Evolutionary conservation across 2,888 invertebrate species (phyloP).

Genomic region (Pristionchus japonicus): DNA sequence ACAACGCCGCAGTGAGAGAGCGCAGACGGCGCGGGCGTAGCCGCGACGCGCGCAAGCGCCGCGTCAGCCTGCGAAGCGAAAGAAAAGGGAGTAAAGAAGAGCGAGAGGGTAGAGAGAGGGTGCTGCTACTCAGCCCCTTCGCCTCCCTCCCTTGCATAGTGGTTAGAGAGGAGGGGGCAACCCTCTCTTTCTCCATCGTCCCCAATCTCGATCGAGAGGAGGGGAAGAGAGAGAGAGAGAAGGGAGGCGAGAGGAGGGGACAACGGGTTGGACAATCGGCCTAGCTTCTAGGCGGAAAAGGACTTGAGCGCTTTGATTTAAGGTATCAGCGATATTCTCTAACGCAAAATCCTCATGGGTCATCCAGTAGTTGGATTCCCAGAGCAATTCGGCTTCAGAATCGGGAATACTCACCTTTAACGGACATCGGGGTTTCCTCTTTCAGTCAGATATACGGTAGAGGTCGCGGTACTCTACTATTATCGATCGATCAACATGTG

Average conservation of each 20-base stretch:
- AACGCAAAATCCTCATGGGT: too few species aligned
- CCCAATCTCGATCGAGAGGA: constrained; percentile 9
- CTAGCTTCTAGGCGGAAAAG: not conserved
- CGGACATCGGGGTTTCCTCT: too few species aligned
- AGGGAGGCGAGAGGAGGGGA: not conserved
- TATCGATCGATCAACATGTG: not conserved
- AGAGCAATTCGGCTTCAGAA: too few species aligned
- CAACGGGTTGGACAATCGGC: not conserved
- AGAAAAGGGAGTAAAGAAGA: constrained; percentile 35
- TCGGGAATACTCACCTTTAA: too few species aligned
- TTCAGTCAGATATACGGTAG: too few species aligned
- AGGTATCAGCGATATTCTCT: too few species aligned
- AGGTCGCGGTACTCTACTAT: not conserved
- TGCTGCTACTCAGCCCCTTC: constrained; percentile 3
- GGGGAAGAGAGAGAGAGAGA: not conserved
- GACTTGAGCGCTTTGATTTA: too few species aligned
- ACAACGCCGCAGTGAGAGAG: not conserved
- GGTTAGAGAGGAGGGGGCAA: constrained; percentile 8
- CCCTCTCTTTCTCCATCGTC: not conserved
- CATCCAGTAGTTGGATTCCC: too few species aligned
- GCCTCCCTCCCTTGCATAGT: constrained; percentile 24
- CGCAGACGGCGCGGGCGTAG: not conserved
- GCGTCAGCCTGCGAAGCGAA: constrained; percentile 24
- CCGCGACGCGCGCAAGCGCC: not conserved
- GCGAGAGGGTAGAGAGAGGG: not conserved